Percentiles rank a stretch among this genome's conserved stretches.
These are phyloP conservation scores for Micoletzkya japonica DNA, from an alignment of 2,888 invertebrate species.

Conservation along the genomic window DNA sequence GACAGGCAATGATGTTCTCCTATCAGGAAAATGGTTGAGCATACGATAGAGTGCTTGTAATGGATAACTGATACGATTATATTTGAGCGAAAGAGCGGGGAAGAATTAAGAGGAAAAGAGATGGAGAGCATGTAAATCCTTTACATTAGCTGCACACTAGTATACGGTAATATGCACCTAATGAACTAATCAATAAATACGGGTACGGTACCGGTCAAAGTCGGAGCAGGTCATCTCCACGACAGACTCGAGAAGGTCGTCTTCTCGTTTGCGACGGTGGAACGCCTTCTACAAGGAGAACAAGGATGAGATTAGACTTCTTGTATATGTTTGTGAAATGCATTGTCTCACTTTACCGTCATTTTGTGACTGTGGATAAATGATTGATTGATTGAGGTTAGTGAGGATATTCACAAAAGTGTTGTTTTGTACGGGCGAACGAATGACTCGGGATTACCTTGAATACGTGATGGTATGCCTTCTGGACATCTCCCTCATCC, in stretches of 20 bases:
- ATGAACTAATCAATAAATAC: neutral
- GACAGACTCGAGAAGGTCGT: slow-evolving; percentile 39
- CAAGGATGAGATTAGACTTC: neutral
- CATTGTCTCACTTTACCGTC: neutral
- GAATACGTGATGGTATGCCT: slow-evolving; percentile 6
- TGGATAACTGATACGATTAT: no score
- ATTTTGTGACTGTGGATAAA: neutral
- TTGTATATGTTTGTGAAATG: neutral
- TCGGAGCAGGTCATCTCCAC: slow-evolving; percentile 40
- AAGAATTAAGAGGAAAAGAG: no score
- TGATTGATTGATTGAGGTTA: no score
- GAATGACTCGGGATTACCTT: neutral
- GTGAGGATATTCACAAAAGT: no score
- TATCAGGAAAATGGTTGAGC: no score
- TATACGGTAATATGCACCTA: neutral
- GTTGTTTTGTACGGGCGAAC: neutral
- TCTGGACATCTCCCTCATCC: slow-evolving; percentile 27
- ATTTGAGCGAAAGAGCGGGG: no score
- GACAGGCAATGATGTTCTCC: no score
- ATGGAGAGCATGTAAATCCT: no score
- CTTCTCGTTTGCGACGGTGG: slow-evolving; percentile 40
- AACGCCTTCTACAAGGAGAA: slow-evolving; percentile 30
- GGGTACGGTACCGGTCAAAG: slow-evolving; percentile 38
- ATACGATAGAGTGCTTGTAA: no score
- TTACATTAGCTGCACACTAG: neutral